Conservation (phyloP, 2,888 invertebrate genomes). For the Busseola fusca region DNA sequence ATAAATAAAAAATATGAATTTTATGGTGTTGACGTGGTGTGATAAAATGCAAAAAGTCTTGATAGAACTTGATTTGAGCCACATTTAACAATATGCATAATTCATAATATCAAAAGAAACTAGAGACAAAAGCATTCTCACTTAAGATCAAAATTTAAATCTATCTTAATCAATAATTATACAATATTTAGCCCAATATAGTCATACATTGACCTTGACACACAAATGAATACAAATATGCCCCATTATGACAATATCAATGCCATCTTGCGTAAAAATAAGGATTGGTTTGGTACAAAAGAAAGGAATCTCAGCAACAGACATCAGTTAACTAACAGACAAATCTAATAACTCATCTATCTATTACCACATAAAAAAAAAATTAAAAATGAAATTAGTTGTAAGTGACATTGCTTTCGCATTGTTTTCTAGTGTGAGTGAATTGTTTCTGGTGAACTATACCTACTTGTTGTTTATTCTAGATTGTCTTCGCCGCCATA, state of each 20-base stretch:
- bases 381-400: slow-evolving; percentile 74
- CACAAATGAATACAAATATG: no score
- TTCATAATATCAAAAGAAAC: no score
- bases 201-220: no score
- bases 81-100: no score
- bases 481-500: slow-evolving; percentile 73
- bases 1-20: no score
- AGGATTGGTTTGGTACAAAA: slow-evolving; percentile 71
- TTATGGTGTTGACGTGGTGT: no score
- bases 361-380: slow-evolving; percentile 2
- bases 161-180: no score
- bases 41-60: no score
- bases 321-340: slow-evolving; percentile 65
- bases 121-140: no score
- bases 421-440: slow-evolving; percentile 7
- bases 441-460: background rate
- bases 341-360: slow-evolving; percentile 19
- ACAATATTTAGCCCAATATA: no score
- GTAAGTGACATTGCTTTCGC: slow-evolving; percentile 65
- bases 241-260: slow-evolving; percentile 70
- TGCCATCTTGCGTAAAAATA: slow-evolving; percentile 75
- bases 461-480: slow-evolving; percentile 10
- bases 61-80: no score
- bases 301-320: slow-evolving; percentile 56
- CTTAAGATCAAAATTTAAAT: no score